Evolutionary conservation across 1,140 invertebrate species (phyloP), one percentile per base, ranked within the genome.

Genomic region (Sogatella furcifera): DNA sequence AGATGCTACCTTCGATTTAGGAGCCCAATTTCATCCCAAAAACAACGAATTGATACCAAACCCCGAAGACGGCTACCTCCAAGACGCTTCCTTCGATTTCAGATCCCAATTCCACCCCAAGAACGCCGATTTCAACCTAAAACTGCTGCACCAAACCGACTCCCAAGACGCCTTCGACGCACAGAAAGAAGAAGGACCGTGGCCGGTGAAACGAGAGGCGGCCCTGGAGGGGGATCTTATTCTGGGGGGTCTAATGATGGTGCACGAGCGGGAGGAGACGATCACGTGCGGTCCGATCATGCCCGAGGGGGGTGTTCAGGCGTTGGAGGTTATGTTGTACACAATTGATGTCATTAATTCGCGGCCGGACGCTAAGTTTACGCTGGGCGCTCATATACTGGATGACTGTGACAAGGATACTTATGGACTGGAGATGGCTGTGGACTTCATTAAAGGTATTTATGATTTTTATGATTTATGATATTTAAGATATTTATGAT

Each of bases 331-430:
- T 0, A 96, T 96, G 92, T 74, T 97, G 9, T 96, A 88, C 70
- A 95, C 92, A 0, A 68, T 97, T 64, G 92, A 96, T 72, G 78
- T 81, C 59, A 79, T 95, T 14, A 95, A 95, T 73, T 69, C 75
- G 28, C 71, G 77, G 19, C 76, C 79, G 24, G 72, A 78, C 52
- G 87, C 88, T 0, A 89, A 89, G 21, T 82, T 95, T 28, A 86
- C 78, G 13, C 75, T 96, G 9, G 92, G 93, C 11, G 89, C 90
- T 3, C 87, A 95, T 69, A 86, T 95, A 19, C 80, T 96, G 49
- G 93, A 96, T 70, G 94, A 97, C 72, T 97, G 94, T 74, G 93
- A 96, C 76, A 90, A 92, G 75, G 94, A 97, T 71, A 96, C 92
- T 1, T 95, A 95, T 71, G 93, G 94, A 3, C 75, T 97, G 31